These are phyloP conservation scores for Fopius arisanus DNA, from an alignment of 1,140 invertebrate species.

Conservation along the genomic window DNA sequence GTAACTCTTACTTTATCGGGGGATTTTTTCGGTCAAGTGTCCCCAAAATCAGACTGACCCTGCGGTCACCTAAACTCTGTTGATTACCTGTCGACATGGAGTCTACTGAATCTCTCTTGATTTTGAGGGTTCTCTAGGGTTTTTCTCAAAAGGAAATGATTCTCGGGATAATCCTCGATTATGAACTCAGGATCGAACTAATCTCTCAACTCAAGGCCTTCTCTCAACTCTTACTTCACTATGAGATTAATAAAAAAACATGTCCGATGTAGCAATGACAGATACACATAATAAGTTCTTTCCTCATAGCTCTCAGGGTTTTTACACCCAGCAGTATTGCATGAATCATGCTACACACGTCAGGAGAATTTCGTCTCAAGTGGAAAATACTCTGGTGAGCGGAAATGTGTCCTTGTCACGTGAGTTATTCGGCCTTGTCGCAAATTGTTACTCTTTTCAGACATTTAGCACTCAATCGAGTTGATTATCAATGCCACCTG, in stretches of 20 bases:
- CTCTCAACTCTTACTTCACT: background rate
- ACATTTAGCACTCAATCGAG: background rate
- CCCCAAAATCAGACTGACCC: too few species aligned
- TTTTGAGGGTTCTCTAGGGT: too few species aligned
- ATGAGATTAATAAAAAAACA: background rate
- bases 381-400: background rate
- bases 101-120: too few species aligned
- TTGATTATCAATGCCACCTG: background rate
- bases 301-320: background rate
- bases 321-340: background rate
- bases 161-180: too few species aligned
- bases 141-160: too few species aligned
- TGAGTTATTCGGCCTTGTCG: background rate
- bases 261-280: background rate
- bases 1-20: too few species aligned
- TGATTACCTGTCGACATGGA: too few species aligned
- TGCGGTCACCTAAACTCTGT: too few species aligned
- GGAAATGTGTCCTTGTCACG: constrained; percentile 11
- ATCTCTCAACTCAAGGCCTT: background rate
- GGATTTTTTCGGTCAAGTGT: too few species aligned
- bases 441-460: background rate
- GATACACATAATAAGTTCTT: background rate
- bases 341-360: constrained; percentile 1
- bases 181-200: too few species aligned
- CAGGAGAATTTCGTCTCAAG: constrained; percentile 4